These are phyloP conservation scores for Sinocyclocheilus anophthalmus DNA, from an alignment of 2,113 vertebrate genomes.

Conservation along the genomic window DNA sequence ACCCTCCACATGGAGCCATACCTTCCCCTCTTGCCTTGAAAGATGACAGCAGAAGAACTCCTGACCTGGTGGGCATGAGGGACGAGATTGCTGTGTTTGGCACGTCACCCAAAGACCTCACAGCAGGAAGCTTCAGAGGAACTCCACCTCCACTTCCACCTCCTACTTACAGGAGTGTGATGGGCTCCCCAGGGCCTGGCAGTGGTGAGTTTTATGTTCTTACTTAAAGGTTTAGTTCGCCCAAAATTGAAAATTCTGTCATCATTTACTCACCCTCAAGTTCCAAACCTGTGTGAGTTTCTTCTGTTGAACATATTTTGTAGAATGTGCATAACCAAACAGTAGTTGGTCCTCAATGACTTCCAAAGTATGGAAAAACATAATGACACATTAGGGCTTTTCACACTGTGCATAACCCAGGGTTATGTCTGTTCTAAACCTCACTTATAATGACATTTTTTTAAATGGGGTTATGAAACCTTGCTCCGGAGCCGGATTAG, in stretches of 20 bases:
- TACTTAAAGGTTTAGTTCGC: neutral
- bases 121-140: slow-evolving; percentile 78
- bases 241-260: neutral
- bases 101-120: slow-evolving; percentile 89
- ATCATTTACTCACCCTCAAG: too few relatives aligned
- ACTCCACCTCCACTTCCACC: slow-evolving; percentile 94
- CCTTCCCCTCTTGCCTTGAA: slow-evolving; percentile 82
- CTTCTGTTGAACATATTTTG: too few relatives aligned
- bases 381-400: too few relatives aligned
- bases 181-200: slow-evolving; percentile 91
- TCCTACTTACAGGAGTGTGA: slow-evolving; percentile 92
- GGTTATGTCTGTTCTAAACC: too few relatives aligned
- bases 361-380: too few relatives aligned
- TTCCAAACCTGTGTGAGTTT: too few relatives aligned
- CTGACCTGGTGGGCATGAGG: slow-evolving; percentile 80
- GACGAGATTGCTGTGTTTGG: slow-evolving; percentile 81
- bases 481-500: too few relatives aligned
- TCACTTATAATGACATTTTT: too few relatives aligned
- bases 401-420: too few relatives aligned
- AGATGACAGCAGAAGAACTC: slow-evolving; percentile 79
- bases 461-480: too few relatives aligned
- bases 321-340: too few relatives aligned
- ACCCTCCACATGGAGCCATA: slow-evolving; percentile 68
- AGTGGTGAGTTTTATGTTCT: slow-evolving; percentile 80
- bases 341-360: too few relatives aligned